These are phyloP conservation scores for Typhlomys cinereus DNA, from an alignment of 2,113 vertebrate genomes.

Conservation along the genomic window DNA sequence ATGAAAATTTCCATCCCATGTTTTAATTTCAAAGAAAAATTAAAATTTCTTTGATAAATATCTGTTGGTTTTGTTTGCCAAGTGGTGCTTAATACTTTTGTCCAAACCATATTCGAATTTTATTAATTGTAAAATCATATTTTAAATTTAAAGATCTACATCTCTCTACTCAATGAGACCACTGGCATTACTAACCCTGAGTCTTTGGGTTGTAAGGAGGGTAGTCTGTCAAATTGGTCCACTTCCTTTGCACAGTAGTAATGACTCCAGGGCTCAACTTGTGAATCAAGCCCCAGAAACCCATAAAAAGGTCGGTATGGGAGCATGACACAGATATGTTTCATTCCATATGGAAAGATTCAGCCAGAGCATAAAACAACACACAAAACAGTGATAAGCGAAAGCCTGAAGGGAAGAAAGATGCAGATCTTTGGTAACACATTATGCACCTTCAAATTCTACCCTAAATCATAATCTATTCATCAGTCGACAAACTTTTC, in stretches of 20 bases:
- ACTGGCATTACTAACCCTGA: neutral
- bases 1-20: too few species aligned
- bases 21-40: conserved; percentile 20
- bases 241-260: neutral
- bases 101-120: too few species aligned
- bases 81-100: neutral
- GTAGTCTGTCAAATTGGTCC: neutral
- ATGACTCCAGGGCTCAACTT: neutral
- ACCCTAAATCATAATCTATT: neutral
- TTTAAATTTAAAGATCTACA: neutral
- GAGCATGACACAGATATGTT: neutral
- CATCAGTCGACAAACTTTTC: neutral
- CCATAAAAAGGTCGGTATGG: neutral
- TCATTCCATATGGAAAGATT: neutral
- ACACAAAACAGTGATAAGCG: neutral
- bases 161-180: neutral
- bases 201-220: neutral
- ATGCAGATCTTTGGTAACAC: neutral
- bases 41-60: neutral
- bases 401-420: neutral
- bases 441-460: neutral
- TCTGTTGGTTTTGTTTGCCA: neutral
- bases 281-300: neutral
- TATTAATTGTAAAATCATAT: too few species aligned
- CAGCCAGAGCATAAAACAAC: neutral